phyloP scores from a whole-genome alignment of 2,797 vertebrate species.

The Eulemur albifrons region DNA sequence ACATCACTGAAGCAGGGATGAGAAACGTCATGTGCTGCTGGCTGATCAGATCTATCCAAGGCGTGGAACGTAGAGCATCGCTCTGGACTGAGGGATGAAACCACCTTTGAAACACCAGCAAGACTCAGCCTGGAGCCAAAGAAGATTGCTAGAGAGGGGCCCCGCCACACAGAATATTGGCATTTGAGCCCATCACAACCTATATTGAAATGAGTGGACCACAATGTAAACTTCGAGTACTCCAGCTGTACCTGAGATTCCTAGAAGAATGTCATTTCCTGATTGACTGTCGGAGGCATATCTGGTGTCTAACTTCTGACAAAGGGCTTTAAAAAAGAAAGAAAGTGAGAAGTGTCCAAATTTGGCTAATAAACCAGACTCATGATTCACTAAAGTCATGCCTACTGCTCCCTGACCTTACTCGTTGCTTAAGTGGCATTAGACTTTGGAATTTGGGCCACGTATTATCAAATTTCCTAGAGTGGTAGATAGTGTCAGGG shows the following conservation, averaged over 20 bases:
- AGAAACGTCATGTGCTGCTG: conserved; percentile 57
- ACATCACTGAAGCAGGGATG: neutral
- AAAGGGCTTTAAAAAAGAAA: neutral
- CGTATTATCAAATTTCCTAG: conserved; percentile 23
- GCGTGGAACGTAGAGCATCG: conserved; percentile 64
- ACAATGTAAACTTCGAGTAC: conserved; percentile 58
- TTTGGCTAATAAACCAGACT: neutral
- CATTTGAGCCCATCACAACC: conserved; percentile 44
- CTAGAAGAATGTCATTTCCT: neutral
- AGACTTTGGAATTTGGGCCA: neutral
- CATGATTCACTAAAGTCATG: neutral
- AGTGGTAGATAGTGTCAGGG: neutral
- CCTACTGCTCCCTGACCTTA: neutral
- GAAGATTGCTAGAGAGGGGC: conserved; percentile 70
- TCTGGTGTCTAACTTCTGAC: neutral
- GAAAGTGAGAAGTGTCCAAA: neutral
- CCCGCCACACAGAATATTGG: conserved; percentile 64
- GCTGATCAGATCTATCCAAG: conserved; percentile 73
- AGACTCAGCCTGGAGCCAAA: conserved; percentile 56
- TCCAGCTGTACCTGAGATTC: neutral
- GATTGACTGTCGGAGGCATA: neutral
- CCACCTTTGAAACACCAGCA: conserved; percentile 61
- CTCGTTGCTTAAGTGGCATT: neutral
- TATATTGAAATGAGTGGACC: conserved; percentile 65
- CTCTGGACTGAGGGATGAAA: conserved; percentile 65